Conservation (phyloP, 2,888 invertebrate genomes). For the Agrotis segetum region DNA sequence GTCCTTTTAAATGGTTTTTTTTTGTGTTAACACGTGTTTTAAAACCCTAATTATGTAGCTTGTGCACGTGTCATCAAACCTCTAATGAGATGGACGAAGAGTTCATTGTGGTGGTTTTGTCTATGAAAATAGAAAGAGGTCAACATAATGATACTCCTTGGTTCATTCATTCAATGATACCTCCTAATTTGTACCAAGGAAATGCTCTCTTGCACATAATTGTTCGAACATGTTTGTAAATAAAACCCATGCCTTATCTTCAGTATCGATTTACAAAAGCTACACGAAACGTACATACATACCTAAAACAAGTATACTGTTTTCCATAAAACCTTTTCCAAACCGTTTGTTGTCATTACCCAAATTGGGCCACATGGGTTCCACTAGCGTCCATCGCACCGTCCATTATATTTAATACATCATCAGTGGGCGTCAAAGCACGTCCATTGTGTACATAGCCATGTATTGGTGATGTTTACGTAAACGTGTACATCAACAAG, state of each 20-base stretch:
- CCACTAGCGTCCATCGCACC: conserved; percentile 5
- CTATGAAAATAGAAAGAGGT: conserved; percentile 34
- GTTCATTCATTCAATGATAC: neutral
- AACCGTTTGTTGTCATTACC: conserved; percentile 36
- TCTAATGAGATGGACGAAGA: conserved; percentile 31
- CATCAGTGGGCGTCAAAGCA: conserved; percentile 13
- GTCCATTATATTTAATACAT: neutral
- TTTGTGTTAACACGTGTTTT: conserved; percentile 26
- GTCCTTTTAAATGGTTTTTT: conserved; percentile 23
- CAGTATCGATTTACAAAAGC: neutral
- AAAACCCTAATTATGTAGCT: conserved; percentile 3
- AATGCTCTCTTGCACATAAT: neutral
- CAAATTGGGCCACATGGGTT: conserved; percentile 30
- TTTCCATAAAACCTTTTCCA: neutral
- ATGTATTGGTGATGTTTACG: conserved; percentile 29
- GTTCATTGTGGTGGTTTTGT: conserved; percentile 28
- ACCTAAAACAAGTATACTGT: neutral
- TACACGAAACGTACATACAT: neutral
- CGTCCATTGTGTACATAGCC: conserved; percentile 11
- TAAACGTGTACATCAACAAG: conserved; percentile 41
- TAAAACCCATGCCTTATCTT: conserved; percentile 3
- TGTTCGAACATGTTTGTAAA: conserved; percentile 6
- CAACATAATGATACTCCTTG: neutral
- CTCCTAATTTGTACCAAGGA: neutral
- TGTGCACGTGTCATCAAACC: conserved; percentile 46